Conservation (phyloP, 2,797 vertebrate genomes). For the Karalla daura region DNA sequence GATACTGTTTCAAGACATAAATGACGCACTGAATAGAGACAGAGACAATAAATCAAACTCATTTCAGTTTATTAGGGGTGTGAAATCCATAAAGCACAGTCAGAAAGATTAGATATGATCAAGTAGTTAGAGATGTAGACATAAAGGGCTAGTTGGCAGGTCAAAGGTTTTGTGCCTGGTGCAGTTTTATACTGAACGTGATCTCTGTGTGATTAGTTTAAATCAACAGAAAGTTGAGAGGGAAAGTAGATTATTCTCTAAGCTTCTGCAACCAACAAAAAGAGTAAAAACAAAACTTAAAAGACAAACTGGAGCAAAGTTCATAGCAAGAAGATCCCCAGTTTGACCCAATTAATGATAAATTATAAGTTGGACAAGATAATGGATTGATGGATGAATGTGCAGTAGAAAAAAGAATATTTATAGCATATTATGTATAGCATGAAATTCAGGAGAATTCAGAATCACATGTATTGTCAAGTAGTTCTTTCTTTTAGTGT, state of each 20-base stretch:
- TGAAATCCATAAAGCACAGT: not conserved
- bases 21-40: not conserved
- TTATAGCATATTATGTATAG: no score
- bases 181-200: not conserved
- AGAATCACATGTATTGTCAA: no score
- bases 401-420: no score
- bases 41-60: not conserved
- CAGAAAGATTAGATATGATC: not conserved
- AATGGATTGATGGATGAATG: no score
- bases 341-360: no score
- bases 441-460: no score
- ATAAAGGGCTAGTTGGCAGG: not conserved
- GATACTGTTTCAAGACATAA: not conserved
- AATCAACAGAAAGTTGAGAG: not conserved
- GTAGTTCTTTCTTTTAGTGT: no score
- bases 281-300: not conserved
- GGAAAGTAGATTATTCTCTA: not conserved
- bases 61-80: not conserved
- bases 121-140: not conserved
- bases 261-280: not conserved
- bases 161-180: not conserved
- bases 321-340: not conserved
- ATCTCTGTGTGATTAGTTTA: not conserved
- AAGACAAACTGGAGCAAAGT: not conserved
- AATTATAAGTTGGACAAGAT: no score